phyloP scores from a whole-genome alignment of 2,113 vertebrate genomes.

The Cephalopterus ornatus region DNA sequence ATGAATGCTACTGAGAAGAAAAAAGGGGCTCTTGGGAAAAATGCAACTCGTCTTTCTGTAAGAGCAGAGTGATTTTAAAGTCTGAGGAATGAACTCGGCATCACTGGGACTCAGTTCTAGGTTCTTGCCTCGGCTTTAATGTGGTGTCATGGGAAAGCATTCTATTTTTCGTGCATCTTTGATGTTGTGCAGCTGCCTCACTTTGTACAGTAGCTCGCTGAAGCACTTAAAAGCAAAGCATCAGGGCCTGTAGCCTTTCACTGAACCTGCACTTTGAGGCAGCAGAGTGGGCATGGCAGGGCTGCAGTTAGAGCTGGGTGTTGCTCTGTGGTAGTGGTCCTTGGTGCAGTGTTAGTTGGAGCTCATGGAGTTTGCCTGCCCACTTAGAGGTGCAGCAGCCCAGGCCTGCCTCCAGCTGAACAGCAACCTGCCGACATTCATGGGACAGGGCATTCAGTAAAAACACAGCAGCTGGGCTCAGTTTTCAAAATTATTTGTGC shows the following conservation, averaged over 20 bases:
- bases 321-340: background rate
- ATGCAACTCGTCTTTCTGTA: background rate
- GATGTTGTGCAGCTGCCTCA: background rate
- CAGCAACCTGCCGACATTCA: background rate
- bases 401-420: background rate
- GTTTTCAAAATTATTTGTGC: background rate
- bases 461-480: background rate
- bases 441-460: background rate
- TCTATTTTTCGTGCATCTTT: background rate
- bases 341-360: accelerated
- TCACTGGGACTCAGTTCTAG: background rate
- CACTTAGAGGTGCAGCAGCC: background rate
- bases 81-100: background rate
- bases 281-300: background rate
- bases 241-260: background rate
- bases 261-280: background rate
- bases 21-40: background rate
- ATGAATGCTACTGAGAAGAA: background rate
- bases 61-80: background rate
- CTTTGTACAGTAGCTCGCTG: background rate
- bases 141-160: background rate
- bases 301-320: background rate
- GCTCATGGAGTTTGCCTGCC: background rate
- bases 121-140: background rate
- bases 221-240: background rate